Percentiles rank a stretch among this genome's conserved stretches.
These are phyloP conservation scores for Mus pahari DNA, from an alignment of 2,113 vertebrate genomes.

Conservation along the genomic window DNA sequence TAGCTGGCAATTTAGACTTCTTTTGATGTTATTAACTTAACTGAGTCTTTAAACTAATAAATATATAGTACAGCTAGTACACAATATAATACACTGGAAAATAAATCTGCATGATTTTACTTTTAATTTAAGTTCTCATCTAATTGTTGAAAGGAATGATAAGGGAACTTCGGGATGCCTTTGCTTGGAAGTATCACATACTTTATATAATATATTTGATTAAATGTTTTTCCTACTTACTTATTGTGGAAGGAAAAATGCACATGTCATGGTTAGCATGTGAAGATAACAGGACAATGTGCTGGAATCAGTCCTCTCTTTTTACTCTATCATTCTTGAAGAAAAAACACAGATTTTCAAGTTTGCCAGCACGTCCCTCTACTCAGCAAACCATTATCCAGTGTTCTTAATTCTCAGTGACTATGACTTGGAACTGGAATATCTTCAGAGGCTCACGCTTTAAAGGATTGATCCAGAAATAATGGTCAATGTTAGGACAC, in stretches of 20 bases:
- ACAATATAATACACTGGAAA: neutral
- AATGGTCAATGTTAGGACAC: no score
- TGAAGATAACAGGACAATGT: neutral
- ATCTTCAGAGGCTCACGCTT: neutral
- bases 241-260: neutral
- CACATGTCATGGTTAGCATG: neutral
- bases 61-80: neutral
- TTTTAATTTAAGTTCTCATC: neutral
- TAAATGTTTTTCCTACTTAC: neutral
- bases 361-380: neutral
- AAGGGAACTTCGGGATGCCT: neutral
- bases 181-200: neutral
- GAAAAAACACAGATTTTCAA: neutral
- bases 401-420: neutral
- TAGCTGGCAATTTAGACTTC: neutral
- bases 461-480: neutral
- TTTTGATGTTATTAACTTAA: neutral
- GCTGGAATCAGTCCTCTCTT: neutral
- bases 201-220: neutral
- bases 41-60: neutral
- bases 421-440: no score
- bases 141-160: neutral
- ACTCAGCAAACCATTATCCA: neutral
- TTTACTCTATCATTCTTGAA: neutral
- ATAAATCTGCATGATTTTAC: neutral